Evolutionary conservation across 2,797 vertebrate genomes (phyloP), one percentile per base, ranked within the genome.

Genomic region (Galaxias olidus): DNA sequence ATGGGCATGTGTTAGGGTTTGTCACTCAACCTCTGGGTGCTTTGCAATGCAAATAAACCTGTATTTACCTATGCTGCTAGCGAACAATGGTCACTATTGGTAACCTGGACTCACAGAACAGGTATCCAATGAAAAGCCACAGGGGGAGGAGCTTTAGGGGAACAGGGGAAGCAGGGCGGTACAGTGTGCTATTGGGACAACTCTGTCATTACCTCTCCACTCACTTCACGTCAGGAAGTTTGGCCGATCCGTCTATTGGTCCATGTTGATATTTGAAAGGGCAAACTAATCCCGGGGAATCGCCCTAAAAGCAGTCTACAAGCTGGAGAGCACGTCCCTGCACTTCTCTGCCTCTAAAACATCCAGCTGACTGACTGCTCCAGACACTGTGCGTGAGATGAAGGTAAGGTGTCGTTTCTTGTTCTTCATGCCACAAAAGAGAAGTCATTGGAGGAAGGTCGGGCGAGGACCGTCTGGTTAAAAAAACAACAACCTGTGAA

Each of bases 1-100:
- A 47, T 47, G 9, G 46, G 1, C 20, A 17, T 10, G 18, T 41
- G 8, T 17, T 10, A 18, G 43, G 30, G 45, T n/a, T 58, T 63
- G 41, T 50, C 62, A 70, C 72, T 72, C 52, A 61, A 49, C 72
- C 63, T 50, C 66, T 68, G 49, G 69, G 66, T 81, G 81, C 77
- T 89, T 89, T 89, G 84, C 89, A 86, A 89, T 87, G 87, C 86
- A 90, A 90, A 90, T 89, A 89, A 66, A 17, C 82, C 83, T 56
- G 17, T 90, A 86, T 90, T 90, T 90, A 90, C 87, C 84, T 83
- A 88, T 77, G 81, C 78, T 79, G 73, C 76, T 63, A 65, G 61
- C 76, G 65, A 81, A 88, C 86, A 89, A 88, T 90, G 81, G 87
- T 90, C 80, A 80, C 89, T 75, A 87, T 56, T 81, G 86, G 85